A percentile compares a stretch with the other conserved stretches of the same genome.
Evolutionary conservation across 1,140 invertebrate genomes (phyloP).

Genomic region (Drosophila mojavensis): DNA sequence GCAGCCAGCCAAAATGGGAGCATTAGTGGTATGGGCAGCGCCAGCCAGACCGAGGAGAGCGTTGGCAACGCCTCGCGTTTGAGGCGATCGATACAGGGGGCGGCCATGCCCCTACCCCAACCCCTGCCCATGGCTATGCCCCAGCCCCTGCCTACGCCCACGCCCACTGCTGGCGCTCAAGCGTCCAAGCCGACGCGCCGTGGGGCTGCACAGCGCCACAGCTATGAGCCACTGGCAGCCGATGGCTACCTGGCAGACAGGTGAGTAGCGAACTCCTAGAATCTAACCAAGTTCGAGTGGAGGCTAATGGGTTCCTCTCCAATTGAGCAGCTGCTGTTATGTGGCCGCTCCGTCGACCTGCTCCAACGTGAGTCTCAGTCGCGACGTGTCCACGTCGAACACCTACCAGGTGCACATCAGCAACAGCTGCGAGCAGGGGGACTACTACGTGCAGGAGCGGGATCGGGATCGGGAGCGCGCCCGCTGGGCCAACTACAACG

Average conservation of each 20-base stretch:
- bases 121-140: constrained; percentile 24
- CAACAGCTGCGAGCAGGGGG: constrained; percentile 61
- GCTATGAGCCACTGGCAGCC: constrained; percentile 57
- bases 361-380: constrained; percentile 68
- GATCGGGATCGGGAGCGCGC: constrained; percentile 84
- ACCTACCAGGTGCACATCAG: constrained; percentile 76
- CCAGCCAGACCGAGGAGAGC: constrained; percentile 55
- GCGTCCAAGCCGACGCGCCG: constrained; percentile 46
- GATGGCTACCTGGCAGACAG: constrained; percentile 68
- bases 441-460: constrained; percentile 80
- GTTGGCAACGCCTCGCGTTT: constrained; percentile 58
- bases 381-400: constrained; percentile 78
- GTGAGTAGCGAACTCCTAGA: constrained; percentile 44
- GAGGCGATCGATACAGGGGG: constrained; percentile 65
- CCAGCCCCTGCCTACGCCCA: constrained; percentile 21
- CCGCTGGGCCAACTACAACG: constrained; percentile 86
- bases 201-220: constrained; percentile 51
- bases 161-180: constrained; percentile 12
- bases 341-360: constrained; percentile 57
- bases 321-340: constrained; percentile 47
- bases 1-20: constrained; percentile 76
- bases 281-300: not conserved
- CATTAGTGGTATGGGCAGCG: constrained; percentile 67
- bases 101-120: constrained; percentile 28
- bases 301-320: not conserved